These are phyloP conservation scores for Zootoca vivipara DNA, from an alignment of 2,113 vertebrate species.

Conservation along the genomic window DNA sequence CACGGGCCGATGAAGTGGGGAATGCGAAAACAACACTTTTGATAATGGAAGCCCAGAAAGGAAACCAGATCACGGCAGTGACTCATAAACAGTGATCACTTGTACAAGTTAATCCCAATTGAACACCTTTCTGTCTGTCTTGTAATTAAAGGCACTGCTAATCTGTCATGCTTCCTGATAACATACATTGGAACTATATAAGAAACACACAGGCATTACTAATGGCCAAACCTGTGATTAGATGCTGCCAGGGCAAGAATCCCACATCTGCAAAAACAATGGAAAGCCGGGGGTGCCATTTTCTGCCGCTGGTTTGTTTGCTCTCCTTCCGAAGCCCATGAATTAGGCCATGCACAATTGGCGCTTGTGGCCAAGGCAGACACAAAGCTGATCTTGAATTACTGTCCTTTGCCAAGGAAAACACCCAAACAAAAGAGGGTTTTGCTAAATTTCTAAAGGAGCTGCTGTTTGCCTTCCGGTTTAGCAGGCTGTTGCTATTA, in stretches of 20 bases:
- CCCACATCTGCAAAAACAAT: neutral
- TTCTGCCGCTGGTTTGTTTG: rapidly evolving
- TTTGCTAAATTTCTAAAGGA: neutral
- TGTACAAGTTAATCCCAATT: neutral
- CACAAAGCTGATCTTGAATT: neutral
- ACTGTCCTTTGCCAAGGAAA: slow-evolving; percentile 37
- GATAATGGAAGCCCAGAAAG: neutral
- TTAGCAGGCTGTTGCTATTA: neutral
- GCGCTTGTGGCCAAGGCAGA: slow-evolving; percentile 10
- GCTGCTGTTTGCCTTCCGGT: slow-evolving; percentile 22
- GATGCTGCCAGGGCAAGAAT: neutral
- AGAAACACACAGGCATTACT: neutral
- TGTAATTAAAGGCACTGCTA: neutral
- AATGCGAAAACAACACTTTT: neutral
- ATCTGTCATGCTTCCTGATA: slow-evolving; percentile 10
- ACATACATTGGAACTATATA: neutral
- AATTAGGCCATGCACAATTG: neutral
- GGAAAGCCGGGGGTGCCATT: neutral
- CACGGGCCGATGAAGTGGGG: too few species aligned
- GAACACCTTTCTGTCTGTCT: neutral
- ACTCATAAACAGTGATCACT: neutral
- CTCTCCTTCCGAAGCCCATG: neutral
- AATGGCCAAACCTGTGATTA: neutral
- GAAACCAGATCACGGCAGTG: neutral
- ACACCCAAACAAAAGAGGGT: slow-evolving; percentile 4